phyloP scores from a whole-genome alignment of 2,797 vertebrate genomes.

The Sibirionetta formosa region DNA sequence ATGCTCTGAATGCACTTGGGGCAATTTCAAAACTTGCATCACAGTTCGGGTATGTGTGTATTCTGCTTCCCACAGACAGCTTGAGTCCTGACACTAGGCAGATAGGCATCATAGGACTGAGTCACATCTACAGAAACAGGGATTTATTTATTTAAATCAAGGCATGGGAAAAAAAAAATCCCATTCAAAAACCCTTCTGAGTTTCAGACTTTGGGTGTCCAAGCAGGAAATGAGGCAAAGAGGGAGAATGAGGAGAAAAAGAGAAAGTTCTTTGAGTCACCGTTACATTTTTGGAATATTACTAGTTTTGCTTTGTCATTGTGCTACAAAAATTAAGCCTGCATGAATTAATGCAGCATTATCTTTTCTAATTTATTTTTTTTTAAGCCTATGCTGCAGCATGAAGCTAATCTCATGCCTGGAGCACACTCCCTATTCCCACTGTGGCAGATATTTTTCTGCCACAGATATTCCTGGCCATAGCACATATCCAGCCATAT shows the following conservation, averaged over 20 bases:
- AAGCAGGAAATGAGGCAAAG: conserved; percentile 43
- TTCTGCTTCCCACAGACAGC: conserved; percentile 75
- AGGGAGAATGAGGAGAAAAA: neutral
- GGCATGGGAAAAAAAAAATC: neutral
- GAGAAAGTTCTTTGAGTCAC: conserved; percentile 43
- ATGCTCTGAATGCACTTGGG: conserved; percentile 53
- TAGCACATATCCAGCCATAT: neutral
- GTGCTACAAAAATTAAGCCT: neutral
- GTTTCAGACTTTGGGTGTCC: conserved; percentile 43
- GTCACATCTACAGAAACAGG: conserved; percentile 65
- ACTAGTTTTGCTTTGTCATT: conserved; percentile 34
- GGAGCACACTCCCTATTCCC: neutral
- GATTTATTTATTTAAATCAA: neutral
- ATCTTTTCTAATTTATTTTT: conserved; percentile 65
- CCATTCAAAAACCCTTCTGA: conserved; percentile 13
- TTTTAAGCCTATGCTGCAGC: conserved; percentile 2
- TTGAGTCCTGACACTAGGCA: conserved; percentile 71
- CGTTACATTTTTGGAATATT: conserved; percentile 38
- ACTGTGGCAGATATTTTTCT: neutral
- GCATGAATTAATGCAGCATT: conserved; percentile 38
- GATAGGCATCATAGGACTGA: conserved; percentile 68
- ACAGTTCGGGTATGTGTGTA: conserved; percentile 70
- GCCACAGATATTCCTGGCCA: neutral
- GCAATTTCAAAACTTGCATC: conserved; percentile 76
- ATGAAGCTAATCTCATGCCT: conserved; percentile 31